phyloP scores from a whole-genome alignment of 2,113 vertebrate genomes.

The Salvelinus sp. region DNA sequence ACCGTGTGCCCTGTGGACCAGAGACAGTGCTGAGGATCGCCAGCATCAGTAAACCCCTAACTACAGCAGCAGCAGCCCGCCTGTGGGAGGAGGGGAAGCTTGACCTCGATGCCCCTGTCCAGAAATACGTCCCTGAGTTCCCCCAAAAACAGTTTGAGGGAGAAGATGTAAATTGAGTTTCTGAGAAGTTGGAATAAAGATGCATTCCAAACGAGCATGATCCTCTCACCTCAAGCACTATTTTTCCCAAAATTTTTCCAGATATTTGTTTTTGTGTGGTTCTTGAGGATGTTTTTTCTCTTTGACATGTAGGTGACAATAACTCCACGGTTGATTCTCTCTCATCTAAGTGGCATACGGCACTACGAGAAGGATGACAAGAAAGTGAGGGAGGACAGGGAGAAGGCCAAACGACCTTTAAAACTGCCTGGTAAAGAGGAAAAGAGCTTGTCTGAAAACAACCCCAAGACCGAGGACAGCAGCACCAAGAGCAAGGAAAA shows the following conservation, averaged over 20 bases:
- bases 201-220: neutral
- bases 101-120: constrained; percentile 89
- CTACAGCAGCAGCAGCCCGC: constrained; percentile 86
- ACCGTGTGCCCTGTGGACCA: constrained; percentile 84
- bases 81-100: constrained; percentile 90
- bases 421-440: constrained; percentile 67
- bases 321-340: constrained; percentile 88
- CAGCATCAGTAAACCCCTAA: constrained; percentile 96
- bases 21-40: constrained; percentile 92
- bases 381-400: constrained; percentile 85
- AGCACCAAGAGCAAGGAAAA: constrained; percentile 55
- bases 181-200: neutral
- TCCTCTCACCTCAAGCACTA: too few relatives aligned
- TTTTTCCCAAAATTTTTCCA: neutral
- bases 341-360: constrained; percentile 94
- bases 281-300: neutral
- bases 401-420: constrained; percentile 78
- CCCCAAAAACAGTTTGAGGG: constrained; percentile 90
- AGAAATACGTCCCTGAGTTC: constrained; percentile 94
- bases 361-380: constrained; percentile 93
- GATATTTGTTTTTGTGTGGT: neutral
- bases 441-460: constrained; percentile 58
- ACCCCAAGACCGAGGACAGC: constrained; percentile 59
- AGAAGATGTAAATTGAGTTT: constrained; percentile 80
- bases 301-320: constrained; percentile 81